Evolutionary conservation across 2,888 invertebrate genomes (phyloP).

Genomic region (Parnassius orleans): DNA sequence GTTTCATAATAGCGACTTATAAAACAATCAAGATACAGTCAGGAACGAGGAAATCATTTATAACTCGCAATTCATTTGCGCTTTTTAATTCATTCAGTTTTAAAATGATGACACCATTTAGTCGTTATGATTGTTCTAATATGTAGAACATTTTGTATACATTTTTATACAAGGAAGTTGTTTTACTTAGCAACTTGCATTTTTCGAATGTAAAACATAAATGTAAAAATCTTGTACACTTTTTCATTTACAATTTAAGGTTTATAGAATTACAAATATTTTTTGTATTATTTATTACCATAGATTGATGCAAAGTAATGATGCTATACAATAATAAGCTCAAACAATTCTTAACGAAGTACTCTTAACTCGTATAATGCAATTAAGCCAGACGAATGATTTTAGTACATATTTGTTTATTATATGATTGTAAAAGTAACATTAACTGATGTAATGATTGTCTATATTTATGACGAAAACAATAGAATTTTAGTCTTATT

Average conservation of each 20-base stretch:
- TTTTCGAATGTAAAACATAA: neutral
- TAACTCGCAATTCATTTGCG: too few relatives aligned
- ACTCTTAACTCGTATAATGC: constrained; percentile 23
- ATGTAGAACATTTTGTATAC: neutral
- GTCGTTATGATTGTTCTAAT: too few relatives aligned
- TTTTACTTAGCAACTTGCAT: neutral
- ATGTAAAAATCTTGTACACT: too few relatives aligned
- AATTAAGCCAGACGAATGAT: constrained; percentile 14
- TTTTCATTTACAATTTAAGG: too few relatives aligned
- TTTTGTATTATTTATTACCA: too few relatives aligned
- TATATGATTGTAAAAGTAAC: constrained; percentile 9
- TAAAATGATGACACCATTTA: neutral
- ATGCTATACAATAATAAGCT: constrained; percentile 20
- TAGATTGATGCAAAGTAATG: neutral
- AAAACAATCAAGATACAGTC: too few relatives aligned
- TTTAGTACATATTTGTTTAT: constrained; percentile 12
- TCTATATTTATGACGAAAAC: constrained; percentile 12
- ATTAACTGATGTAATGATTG: constrained; percentile 17
- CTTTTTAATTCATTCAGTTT: too few relatives aligned
- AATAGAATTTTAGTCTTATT: constrained; percentile 9
- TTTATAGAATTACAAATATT: neutral
- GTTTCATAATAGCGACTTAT: too few relatives aligned
- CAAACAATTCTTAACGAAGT: constrained; percentile 10
- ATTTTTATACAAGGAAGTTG: constrained; percentile 10
- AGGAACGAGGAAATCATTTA: too few relatives aligned